Percentiles rank a stretch among this genome's conserved stretches.
Evolutionary conservation across 2,888 invertebrate species (phyloP).

Genomic region (Artemia sinica): DNA sequence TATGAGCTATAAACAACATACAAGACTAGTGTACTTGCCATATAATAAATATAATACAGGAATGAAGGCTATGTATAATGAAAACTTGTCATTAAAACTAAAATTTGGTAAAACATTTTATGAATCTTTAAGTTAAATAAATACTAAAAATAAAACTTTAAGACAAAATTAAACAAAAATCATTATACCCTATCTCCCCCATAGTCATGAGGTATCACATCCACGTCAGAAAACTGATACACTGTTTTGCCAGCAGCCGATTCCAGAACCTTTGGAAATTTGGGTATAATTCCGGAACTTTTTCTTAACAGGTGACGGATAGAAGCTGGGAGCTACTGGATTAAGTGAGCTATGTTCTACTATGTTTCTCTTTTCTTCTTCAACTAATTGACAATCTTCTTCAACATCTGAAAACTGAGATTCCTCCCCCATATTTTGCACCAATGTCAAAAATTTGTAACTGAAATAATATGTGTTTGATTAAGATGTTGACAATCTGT

Average conservation of each 20-base stretch:
- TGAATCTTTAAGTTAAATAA: too few species aligned
- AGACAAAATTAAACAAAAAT: too few species aligned
- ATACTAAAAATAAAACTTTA: too few species aligned
- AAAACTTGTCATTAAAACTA: too few species aligned
- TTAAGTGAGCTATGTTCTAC: constrained; percentile 3
- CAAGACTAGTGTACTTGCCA: too few species aligned
- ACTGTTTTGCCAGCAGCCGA: not conserved
- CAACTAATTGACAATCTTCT: not conserved
- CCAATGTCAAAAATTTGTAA: not conserved
- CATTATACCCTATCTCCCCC: not conserved
- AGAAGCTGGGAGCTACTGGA: constrained; percentile 9
- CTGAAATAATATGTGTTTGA: not conserved
- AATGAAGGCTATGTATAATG: too few species aligned
- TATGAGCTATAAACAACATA: too few species aligned
- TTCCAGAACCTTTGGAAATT: not conserved
- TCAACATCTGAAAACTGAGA: constrained; percentile 11
- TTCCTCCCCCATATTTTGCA: not conserved
- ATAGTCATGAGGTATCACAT: not conserved
- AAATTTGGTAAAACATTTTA: too few species aligned
- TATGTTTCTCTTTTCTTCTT: not conserved
- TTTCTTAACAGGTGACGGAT: not conserved
- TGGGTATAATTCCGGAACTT: constrained; percentile 5
- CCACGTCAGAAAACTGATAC: constrained; percentile 1
- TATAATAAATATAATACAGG: too few species aligned
- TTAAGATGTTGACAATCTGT: not conserved